Evolutionary conservation across 2,888 invertebrate species (phyloP).

Genomic region (Gymnocheta viridis): DNA sequence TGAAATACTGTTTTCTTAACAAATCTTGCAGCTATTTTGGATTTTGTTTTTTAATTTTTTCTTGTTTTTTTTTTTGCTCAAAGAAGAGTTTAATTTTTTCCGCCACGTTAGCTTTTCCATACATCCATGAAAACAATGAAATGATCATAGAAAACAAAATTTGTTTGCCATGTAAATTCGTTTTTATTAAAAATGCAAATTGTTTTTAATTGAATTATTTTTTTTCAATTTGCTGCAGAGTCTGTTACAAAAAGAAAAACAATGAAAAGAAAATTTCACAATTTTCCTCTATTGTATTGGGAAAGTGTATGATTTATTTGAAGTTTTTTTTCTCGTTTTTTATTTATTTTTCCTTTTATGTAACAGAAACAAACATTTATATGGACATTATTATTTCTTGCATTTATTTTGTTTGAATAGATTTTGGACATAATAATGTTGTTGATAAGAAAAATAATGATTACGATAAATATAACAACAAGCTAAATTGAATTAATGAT

Average conservation of each 20-base stretch:
- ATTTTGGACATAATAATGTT: slow-evolving; percentile 3
- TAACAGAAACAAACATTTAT: slow-evolving; percentile 5
- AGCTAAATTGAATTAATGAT: slow-evolving; percentile 40
- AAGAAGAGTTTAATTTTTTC: not conserved
- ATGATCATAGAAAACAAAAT: slow-evolving; percentile 19
- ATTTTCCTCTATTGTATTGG: slow-evolving; percentile 53
- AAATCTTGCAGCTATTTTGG: slow-evolving; percentile 37
- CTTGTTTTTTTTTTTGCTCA: slow-evolving; percentile 4
- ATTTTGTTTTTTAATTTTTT: too few species aligned
- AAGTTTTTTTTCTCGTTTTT: too few species aligned
- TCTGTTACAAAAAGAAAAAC: not conserved
- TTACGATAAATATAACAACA: slow-evolving; percentile 8
- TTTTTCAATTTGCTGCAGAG: not conserved
- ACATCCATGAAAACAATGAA: not conserved
- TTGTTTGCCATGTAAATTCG: slow-evolving; percentile 55
- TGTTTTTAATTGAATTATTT: slow-evolving; percentile 16
- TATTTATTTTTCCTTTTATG: too few species aligned
- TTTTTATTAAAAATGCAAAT: slow-evolving; percentile 56
- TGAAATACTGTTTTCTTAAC: slow-evolving; percentile 37
- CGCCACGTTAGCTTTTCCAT: not conserved
- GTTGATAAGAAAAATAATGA: slow-evolving; percentile 1
- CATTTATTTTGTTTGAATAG: slow-evolving; percentile 1
- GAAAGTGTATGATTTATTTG: slow-evolving; percentile 58
- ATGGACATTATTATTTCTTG: slow-evolving; percentile 32
- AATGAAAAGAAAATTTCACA: slow-evolving; percentile 49